Base-by-base conservation (phyloP, 2,797 vertebrate genomes). In the Phoeniculus purpureus region DNA sequence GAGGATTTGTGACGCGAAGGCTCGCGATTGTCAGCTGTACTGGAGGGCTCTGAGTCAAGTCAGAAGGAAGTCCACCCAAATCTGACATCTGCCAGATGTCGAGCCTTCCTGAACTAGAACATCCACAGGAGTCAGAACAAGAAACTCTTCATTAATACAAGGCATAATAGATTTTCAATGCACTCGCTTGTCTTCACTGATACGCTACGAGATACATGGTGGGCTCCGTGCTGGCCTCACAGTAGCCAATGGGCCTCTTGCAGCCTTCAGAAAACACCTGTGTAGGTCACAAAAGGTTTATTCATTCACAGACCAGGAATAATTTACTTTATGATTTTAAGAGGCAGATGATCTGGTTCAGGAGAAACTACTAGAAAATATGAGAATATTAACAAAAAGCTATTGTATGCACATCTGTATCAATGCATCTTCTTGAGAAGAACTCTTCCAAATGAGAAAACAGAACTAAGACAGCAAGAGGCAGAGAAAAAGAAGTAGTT, bases 71-170 rank as follows among this genome's bases (percentile, higher is more conserved):
- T 54, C 60, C 84, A 54, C 22, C 54, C 40, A 71, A 48, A n/a
- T 51, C n/a, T 80, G 65, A 52, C 50, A 40, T 21, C 51, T 83
- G 40, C 75, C 74, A 85, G 58, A 82, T 45, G 47, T 20, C 90
- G 85, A 86, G 48, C 21, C 29, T 86, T 71, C 27, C 68, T 67
- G 66, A 89, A 56, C 56, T 61, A 64, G 56, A 70, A 48, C n/a
- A 29, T 54, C 74, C 58, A 58, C 23, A 48, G 27, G 32, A 86
- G 25, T 51, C 64, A 70, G 76, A 82, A 78, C n/a, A 84, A 91
- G 54, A 11, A 70, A 31, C 37, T 84, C 80, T 81, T 88, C 74
- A 77, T 73, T 91, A 74, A 74, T 86, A 34, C 9, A 77, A 73
- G 81, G 21, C 45, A 17, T 61, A 25, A 67, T 71, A 81, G 43